phyloP scores from a whole-genome alignment of 2,797 vertebrate genomes.

The Acomys russatus region DNA sequence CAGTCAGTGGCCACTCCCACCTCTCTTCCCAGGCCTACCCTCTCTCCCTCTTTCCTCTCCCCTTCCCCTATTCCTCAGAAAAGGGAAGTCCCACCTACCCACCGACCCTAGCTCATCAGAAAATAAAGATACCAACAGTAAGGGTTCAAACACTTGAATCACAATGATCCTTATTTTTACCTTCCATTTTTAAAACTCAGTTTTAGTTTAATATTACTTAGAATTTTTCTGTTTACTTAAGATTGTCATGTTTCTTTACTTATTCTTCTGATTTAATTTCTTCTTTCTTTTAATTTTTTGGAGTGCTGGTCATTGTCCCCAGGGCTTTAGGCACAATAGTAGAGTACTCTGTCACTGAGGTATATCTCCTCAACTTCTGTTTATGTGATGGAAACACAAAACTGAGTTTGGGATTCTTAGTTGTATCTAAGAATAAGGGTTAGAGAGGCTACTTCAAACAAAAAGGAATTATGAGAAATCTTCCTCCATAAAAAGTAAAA shows the following conservation, averaged over 20 bases:
- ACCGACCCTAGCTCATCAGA: neutral
- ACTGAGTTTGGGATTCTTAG: neutral
- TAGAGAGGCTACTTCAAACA: neutral
- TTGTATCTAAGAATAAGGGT: neutral
- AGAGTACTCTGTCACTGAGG: neutral
- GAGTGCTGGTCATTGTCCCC: neutral
- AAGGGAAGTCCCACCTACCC: too few species aligned
- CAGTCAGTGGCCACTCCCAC: too few species aligned
- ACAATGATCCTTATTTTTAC: slow-evolving; percentile 51
- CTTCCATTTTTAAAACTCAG: neutral
- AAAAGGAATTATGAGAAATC: neutral
- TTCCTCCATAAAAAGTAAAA: neutral
- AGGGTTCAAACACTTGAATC: slow-evolving; percentile 3
- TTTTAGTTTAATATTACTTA: slow-evolving; percentile 43
- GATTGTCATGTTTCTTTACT: neutral
- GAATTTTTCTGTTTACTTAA: neutral
- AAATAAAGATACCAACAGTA: neutral
- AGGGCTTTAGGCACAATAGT: neutral
- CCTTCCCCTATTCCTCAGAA: too few species aligned
- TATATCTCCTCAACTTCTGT: neutral
- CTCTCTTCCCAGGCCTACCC: too few species aligned
- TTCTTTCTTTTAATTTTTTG: too few species aligned
- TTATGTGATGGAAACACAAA: neutral
- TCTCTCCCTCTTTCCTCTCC: too few species aligned
- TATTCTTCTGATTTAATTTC: neutral